phyloP scores from a whole-genome alignment of 2,797 vertebrate genomes.

The Myioborus miniatus region DNA sequence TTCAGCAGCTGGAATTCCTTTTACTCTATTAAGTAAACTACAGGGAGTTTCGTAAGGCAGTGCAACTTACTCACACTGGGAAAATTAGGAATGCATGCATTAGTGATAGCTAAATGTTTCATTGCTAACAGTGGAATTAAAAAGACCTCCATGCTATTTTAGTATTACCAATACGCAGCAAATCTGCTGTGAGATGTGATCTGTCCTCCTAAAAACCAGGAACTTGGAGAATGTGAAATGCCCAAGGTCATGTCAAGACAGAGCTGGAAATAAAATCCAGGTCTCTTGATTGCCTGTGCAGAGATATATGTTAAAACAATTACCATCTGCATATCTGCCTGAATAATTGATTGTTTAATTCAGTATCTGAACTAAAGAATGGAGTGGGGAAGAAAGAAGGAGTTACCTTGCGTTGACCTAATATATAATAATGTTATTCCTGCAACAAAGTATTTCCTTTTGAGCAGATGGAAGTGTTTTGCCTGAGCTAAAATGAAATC shows the following conservation, averaged over 20 bases:
- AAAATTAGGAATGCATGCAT: constrained; percentile 15
- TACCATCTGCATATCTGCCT: constrained; percentile 33
- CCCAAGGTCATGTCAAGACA: constrained; percentile 15
- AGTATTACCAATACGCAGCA: not conserved
- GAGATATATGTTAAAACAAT: constrained; percentile 40
- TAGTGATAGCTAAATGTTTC: constrained; percentile 47
- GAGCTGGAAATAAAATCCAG: constrained; percentile 40
- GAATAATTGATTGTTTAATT: constrained; percentile 55
- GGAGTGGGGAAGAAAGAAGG: not conserved
- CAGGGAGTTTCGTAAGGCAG: constrained; percentile 24
- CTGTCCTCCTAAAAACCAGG: not conserved
- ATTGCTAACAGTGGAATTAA: not conserved
- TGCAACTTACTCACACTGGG: not conserved
- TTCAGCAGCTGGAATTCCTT: constrained; percentile 45
- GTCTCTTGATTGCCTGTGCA: constrained; percentile 37
- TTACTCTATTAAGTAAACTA: constrained; percentile 57
- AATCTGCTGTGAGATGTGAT: not conserved
- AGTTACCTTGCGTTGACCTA: not conserved
- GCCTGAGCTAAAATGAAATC: not conserved
- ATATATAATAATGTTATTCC: not conserved
- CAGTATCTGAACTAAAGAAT: not conserved
- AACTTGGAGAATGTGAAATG: not conserved
- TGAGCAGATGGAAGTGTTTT: not conserved
- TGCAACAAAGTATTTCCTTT: not conserved
- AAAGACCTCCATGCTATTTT: not conserved